Conservation (phyloP, 2,797 vertebrate species). For the Pogoniulus pusillus region DNA sequence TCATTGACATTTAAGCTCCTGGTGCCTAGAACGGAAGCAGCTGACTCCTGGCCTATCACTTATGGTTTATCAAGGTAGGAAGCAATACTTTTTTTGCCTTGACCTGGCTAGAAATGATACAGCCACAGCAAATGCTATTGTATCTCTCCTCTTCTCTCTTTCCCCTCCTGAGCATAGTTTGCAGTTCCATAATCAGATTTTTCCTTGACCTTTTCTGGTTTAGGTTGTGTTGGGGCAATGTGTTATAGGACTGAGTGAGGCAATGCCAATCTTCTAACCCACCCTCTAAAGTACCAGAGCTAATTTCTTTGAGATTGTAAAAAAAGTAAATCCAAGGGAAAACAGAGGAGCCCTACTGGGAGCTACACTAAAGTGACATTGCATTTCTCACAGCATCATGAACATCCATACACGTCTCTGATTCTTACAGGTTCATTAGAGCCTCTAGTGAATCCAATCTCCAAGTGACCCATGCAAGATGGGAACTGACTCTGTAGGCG, state of each 20-base stretch:
- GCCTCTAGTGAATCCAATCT: not conserved
- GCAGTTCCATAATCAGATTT: not conserved
- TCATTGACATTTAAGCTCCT: conserved; percentile 72
- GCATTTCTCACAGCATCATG: not conserved
- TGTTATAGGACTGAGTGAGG: not conserved
- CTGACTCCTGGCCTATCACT: conserved; percentile 67
- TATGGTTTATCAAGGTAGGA: conserved; percentile 48
- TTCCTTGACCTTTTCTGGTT: conserved; percentile 20
- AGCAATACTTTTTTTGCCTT: conserved; percentile 5
- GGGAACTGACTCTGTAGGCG: not conserved
- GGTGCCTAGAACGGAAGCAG: conserved; percentile 40
- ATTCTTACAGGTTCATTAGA: not conserved
- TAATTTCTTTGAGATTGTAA: not conserved
- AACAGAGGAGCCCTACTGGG: not conserved
- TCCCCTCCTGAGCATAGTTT: not conserved
- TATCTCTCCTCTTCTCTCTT: not conserved
- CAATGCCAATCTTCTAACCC: not conserved
- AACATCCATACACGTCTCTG: not conserved
- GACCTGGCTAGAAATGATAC: conserved; percentile 14
- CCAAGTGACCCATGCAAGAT: not conserved
- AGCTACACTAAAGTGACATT: not conserved
- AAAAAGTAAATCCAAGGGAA: not conserved
- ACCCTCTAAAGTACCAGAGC: not conserved
- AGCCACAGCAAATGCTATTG: not conserved
- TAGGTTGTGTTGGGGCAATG: not conserved